Evolutionary conservation across 1,140 invertebrate species (phyloP).

Genomic region (Homalodisca vitripennis): DNA sequence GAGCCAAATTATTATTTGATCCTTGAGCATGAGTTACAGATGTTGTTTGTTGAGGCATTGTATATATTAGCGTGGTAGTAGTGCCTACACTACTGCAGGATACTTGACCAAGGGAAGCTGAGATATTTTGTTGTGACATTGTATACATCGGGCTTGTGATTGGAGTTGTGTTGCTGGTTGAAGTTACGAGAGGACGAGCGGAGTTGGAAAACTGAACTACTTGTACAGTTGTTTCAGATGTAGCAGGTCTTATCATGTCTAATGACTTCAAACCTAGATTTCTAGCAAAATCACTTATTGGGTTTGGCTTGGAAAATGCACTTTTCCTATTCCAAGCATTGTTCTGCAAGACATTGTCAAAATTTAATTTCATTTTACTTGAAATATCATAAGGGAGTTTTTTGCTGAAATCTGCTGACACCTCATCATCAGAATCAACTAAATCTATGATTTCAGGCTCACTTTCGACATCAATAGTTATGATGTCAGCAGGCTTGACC

Average conservation of each 20-base stretch:
- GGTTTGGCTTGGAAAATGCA: constrained; percentile 7
- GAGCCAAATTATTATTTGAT: background rate
- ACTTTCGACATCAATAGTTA: constrained; percentile 39
- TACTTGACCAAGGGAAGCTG: background rate
- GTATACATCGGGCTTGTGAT: background rate
- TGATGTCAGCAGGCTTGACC: background rate
- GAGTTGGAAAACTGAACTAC: constrained; percentile 55
- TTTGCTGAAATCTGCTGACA: constrained; percentile 34
- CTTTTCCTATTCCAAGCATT: background rate
- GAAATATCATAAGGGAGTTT: background rate
- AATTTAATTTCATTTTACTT: constrained; percentile 10
- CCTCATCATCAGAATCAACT: constrained; percentile 1
- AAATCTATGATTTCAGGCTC: constrained; percentile 6
- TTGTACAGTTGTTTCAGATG: constrained; percentile 56
- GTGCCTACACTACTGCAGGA: background rate
- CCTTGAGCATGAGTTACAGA: background rate
- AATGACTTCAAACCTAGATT: constrained; percentile 54
- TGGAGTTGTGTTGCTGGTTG: constrained; percentile 13
- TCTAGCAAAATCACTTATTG: constrained; percentile 7
- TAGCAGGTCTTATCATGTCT: constrained; percentile 55
- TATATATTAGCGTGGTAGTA: background rate
- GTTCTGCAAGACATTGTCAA: constrained; percentile 1
- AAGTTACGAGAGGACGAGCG: background rate
- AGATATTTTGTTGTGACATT: background rate
- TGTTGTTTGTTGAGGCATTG: constrained; percentile 11